Conservation (phyloP, 2,888 invertebrate species). For the Volucella bombylans region DNA sequence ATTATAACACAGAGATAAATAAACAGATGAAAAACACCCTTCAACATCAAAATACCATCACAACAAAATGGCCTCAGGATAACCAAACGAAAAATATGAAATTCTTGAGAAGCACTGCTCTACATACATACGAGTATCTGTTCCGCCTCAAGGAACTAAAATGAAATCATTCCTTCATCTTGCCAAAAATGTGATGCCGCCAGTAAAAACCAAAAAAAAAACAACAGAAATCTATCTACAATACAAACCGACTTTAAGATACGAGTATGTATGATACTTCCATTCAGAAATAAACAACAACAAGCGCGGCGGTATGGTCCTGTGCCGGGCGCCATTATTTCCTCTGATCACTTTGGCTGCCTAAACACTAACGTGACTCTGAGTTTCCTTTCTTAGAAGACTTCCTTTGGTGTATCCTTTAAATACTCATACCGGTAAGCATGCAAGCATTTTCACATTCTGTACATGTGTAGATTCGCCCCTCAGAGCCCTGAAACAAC, state of each 20-base stretch:
- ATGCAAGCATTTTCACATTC: too few species aligned
- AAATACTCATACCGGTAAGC: background rate
- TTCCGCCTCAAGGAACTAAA: constrained; percentile 38
- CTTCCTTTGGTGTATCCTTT: constrained; percentile 1
- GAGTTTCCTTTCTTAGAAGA: background rate
- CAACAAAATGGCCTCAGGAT: constrained; percentile 25
- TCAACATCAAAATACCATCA: constrained; percentile 18
- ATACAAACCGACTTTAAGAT: background rate
- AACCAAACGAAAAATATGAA: constrained; percentile 14
- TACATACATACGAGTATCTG: background rate
- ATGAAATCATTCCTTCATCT: constrained; percentile 58
- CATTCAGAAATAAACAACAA: background rate
- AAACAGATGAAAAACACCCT: background rate
- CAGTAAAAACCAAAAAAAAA: constrained; percentile 5
- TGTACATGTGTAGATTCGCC: background rate
- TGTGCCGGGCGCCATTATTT: constrained; percentile 31
- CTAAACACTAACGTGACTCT: constrained; percentile 2
- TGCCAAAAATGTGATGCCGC: constrained; percentile 25
- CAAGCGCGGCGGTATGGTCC: background rate
- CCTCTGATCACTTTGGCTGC: constrained; percentile 22
- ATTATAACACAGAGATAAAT: background rate
- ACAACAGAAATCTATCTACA: constrained; percentile 11
- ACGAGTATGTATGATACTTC: too few species aligned
- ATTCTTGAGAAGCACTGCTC: constrained; percentile 21
- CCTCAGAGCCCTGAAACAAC: constrained; percentile 39